These are phyloP conservation scores for Tineola bisselliella DNA, from an alignment of 2,888 invertebrate species.

Conservation along the genomic window DNA sequence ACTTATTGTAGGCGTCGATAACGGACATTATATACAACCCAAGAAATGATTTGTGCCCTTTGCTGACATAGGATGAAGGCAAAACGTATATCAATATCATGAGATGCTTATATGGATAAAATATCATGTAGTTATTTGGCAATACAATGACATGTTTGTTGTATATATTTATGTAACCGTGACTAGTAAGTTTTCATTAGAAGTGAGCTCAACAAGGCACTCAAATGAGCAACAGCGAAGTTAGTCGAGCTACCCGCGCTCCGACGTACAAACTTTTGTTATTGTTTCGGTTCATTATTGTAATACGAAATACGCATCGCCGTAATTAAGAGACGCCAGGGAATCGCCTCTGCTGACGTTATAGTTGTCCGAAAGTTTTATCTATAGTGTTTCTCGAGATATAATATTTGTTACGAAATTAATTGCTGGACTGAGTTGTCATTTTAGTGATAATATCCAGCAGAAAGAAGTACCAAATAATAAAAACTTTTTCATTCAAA, in stretches of 20 bases:
- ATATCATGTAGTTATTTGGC: background rate
- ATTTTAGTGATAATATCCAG: constrained; percentile 42
- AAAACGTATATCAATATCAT: background rate
- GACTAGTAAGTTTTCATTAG: constrained; percentile 63
- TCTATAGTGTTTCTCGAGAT: constrained; percentile 43
- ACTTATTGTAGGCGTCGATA: constrained; percentile 67
- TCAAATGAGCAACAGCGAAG: constrained; percentile 54
- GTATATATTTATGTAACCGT: constrained; percentile 16
- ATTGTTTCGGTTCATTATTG: constrained; percentile 66
- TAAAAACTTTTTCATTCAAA: background rate
- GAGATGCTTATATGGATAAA: no score
- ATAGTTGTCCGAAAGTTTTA: constrained; percentile 54
- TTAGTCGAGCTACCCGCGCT: constrained; percentile 45
- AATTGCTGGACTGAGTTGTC: constrained; percentile 41
- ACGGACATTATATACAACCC: constrained; percentile 55
- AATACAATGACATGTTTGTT: background rate
- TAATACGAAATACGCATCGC: constrained; percentile 61
- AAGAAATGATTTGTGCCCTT: constrained; percentile 27
- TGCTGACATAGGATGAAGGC: background rate
- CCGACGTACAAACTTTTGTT: constrained; percentile 61
- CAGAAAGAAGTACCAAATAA: constrained; percentile 17
- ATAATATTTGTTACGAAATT: constrained; percentile 50
- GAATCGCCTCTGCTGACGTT: constrained; percentile 52
- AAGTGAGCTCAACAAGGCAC: constrained; percentile 52
- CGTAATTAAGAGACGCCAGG: constrained; percentile 62